Evolutionary conservation across 2,888 invertebrate genomes (phyloP).

Genomic region (Electrophaes corylata): DNA sequence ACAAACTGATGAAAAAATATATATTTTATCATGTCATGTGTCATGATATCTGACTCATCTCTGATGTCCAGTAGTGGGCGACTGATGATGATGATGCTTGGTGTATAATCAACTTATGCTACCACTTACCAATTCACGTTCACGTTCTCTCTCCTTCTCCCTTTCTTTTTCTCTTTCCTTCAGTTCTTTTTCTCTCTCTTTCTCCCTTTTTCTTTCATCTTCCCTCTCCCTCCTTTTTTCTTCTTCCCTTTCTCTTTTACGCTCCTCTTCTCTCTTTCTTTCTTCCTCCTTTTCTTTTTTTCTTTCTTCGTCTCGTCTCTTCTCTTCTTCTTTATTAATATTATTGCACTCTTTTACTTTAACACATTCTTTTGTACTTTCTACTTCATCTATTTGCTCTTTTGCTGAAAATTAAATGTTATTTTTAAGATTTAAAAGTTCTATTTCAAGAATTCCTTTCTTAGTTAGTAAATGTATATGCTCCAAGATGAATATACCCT

Average conservation of each 20-base stretch:
- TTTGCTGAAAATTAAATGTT: constrained; percentile 61
- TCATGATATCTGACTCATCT: too few species aligned
- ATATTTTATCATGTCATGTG: too few species aligned
- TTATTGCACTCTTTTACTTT: constrained; percentile 83
- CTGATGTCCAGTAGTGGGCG: too few species aligned
- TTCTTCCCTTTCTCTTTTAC: constrained; percentile 64
- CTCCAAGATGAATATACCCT: too few species aligned
- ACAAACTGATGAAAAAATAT: too few species aligned
- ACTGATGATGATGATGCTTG: too few species aligned
- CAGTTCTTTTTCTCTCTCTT: constrained; percentile 55
- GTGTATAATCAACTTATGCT: too few species aligned
- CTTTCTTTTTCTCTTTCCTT: constrained; percentile 48
- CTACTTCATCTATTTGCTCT: constrained; percentile 76
- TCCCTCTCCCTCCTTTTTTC: constrained; percentile 61
- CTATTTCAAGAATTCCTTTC: too few species aligned
- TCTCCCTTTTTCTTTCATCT: constrained; percentile 42
- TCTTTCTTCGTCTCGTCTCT: constrained; percentile 56
- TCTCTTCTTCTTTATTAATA: constrained; percentile 37
- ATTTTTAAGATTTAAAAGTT: too few species aligned
- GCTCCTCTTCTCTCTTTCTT: constrained; percentile 56
- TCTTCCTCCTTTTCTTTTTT: constrained; percentile 51
- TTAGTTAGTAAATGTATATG: too few species aligned
- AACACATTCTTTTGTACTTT: constrained; percentile 76
- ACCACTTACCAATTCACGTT: constrained; percentile 59
- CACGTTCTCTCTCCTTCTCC: constrained; percentile 67